These are phyloP conservation scores for Illadopsis cleaveri DNA, from an alignment of 2,113 vertebrate genomes.

Conservation along the genomic window DNA sequence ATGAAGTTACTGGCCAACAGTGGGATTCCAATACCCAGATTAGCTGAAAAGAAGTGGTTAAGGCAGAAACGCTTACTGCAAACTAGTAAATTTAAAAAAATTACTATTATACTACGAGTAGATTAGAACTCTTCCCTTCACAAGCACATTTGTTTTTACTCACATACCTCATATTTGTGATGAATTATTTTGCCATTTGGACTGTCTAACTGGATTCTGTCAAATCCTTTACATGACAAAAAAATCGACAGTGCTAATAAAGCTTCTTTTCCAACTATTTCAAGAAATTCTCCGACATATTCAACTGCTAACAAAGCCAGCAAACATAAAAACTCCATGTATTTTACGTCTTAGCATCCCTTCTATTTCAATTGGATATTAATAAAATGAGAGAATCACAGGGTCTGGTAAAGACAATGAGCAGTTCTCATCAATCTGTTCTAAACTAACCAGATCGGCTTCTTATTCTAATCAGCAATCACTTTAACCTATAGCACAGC, in stretches of 20 bases:
- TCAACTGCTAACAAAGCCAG: neutral
- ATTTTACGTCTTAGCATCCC: neutral
- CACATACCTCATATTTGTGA: neutral
- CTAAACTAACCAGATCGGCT: neutral
- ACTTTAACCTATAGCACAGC: neutral
- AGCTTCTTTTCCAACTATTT: neutral
- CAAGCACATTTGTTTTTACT: neutral
- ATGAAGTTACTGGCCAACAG: conserved; percentile 98
- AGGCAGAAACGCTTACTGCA: conserved; percentile 34
- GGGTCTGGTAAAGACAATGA: neutral
- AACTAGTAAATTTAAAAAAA: neutral
- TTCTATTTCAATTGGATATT: neutral
- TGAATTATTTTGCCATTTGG: neutral
- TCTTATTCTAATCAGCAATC: neutral
- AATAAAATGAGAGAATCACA: neutral
- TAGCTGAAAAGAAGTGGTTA: conserved; percentile 82
- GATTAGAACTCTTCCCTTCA: neutral
- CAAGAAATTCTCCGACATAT: neutral
- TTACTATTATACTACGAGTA: neutral
- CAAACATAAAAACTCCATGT: neutral
- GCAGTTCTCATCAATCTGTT: neutral
- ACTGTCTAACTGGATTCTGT: neutral
- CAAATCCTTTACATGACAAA: neutral
- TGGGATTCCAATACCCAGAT: conserved; percentile 97
- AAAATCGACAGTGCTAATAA: neutral